Base-by-base conservation (phyloP, 2,113 vertebrate genomes). In the Nothoprocta pentlandii region DNA sequence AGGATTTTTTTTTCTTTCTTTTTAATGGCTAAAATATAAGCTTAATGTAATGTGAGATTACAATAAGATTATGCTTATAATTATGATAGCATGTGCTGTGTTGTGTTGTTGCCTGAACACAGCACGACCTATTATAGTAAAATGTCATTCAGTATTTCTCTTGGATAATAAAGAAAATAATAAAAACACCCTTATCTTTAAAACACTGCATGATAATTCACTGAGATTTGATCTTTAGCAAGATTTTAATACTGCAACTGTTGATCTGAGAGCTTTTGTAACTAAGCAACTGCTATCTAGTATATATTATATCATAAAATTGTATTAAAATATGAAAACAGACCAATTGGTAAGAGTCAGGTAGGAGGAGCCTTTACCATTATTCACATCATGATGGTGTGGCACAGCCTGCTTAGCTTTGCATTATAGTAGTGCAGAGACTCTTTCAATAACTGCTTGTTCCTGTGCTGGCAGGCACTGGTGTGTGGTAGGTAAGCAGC, bases 281-380 rank as follows among this genome's bases (percentile, higher is more conserved):
- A 74, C 93, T 92, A 95, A 91, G 91, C 92, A 95, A 95, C 96
- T 96, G 94, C 93, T 89, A 94, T 83, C 54, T 51, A 94, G 63
- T 94, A 95, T 91, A 47, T 89, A 94, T 94, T 92, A 13, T 59
- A 73, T 91, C 78, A 73, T 95, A 92, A 94, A 94, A 78, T n/a
- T 77, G 32, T 89, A 78, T 94, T 89, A 96, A 94, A 54, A 74
- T 87, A 47, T 71, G 82, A 92, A 39, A 89, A 32, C 54, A 92
- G 46, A 92, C 30, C 42, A 69, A 86, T 66, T 32, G 49, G 44
- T 70, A 82, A 56, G 23, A 86, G 68, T 75, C 22, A 59, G 76
- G 63, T 89, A 61, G 39, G 23, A 93, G 36, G 21, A 86, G 53
- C 25, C 25, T 74, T 82, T 82, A 36, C 17, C 3, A 22, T 56